A percentile compares a stretch with the other conserved stretches of the same genome.
phyloP scores from a whole-genome alignment of 2,113 vertebrate species.

The Lepidothrix coronata region DNA sequence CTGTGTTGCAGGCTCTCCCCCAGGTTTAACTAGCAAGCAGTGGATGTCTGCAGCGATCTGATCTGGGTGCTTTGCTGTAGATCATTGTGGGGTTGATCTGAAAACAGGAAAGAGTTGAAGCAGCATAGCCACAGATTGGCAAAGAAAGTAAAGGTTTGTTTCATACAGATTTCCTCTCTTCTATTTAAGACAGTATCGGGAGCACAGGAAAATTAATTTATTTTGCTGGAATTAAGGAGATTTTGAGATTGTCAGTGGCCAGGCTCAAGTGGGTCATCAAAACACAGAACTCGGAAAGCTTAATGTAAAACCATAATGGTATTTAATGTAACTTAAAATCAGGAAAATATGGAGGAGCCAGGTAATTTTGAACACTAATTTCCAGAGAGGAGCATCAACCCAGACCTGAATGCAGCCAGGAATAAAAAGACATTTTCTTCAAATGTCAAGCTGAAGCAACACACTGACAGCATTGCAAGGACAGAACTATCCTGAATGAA shows the following conservation, averaged over 20 bases:
- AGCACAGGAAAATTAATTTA: background rate
- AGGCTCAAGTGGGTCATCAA: background rate
- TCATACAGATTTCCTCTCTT: background rate
- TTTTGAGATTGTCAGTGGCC: background rate
- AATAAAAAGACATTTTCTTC: slow-evolving; percentile 12
- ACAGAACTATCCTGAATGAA: background rate
- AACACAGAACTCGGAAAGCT: background rate
- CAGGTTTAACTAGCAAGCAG: background rate
- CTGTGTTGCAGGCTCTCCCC: background rate
- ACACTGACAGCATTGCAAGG: background rate
- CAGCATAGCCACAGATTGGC: background rate
- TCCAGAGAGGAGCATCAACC: background rate
- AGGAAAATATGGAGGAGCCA: background rate
- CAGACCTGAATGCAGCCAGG: background rate
- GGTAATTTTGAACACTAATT: background rate
- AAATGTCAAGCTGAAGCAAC: background rate
- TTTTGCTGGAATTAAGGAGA: background rate
- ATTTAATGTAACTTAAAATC: background rate
- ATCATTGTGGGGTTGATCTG: background rate
- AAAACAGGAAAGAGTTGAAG: background rate
- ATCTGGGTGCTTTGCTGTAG: background rate
- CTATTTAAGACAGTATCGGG: background rate
- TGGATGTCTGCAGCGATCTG: background rate
- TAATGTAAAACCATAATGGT: background rate
- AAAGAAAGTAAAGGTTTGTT: background rate